These are phyloP conservation scores for Heliopora coerulea DNA, from an alignment of 92 coral and sea anemone species.

Conservation along the genomic window DNA sequence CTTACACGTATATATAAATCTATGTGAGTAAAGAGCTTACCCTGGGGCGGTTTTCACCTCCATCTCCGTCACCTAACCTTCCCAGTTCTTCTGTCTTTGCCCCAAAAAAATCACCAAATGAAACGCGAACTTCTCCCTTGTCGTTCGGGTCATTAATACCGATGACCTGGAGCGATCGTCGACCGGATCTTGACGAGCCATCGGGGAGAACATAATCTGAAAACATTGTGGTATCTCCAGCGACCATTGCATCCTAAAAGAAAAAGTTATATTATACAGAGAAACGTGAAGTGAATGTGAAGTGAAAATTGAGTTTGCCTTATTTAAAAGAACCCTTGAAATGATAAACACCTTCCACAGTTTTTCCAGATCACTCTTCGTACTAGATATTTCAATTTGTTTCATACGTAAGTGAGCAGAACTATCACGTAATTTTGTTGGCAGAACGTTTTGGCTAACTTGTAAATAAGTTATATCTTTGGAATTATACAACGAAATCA, in stretches of 20 bases:
- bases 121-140: slow-evolving; percentile 84
- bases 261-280: not conserved
- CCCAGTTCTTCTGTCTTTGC: slow-evolving; percentile 88
- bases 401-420: too few species aligned
- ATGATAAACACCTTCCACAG: not conserved
- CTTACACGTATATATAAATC: too few species aligned
- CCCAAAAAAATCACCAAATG: slow-evolving; percentile 80
- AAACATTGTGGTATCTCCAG: slow-evolving; percentile 40
- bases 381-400: too few species aligned
- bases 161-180: slow-evolving; percentile 69
- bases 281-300: too few species aligned
- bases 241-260: slow-evolving; percentile 35
- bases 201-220: slow-evolving; percentile 87
- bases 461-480: too few species aligned
- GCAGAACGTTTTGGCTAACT: too few species aligned
- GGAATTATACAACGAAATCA: too few species aligned
- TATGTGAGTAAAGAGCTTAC: too few species aligned
- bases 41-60: slow-evolving; percentile 77
- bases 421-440: too few species aligned
- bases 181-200: slow-evolving; percentile 44
- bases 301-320: too few species aligned
- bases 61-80: slow-evolving; percentile 51
- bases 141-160: slow-evolving; percentile 86
- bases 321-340: not conserved
- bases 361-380: too few species aligned